phyloP scores from a whole-genome alignment of 2,888 invertebrate genomes.

The Drosophila histrio region DNA sequence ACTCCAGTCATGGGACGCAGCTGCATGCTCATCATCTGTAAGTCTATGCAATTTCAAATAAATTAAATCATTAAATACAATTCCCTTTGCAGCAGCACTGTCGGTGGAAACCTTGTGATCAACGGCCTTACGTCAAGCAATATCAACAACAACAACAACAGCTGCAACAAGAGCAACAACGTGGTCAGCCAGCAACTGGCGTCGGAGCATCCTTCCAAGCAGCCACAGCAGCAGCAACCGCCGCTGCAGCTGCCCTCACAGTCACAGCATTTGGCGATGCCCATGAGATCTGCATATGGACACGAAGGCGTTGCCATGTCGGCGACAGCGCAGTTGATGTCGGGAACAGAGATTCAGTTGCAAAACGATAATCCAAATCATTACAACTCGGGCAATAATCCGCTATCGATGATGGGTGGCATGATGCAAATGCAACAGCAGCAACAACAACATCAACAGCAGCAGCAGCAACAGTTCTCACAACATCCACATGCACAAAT shows the following conservation, averaged over 20 bases:
- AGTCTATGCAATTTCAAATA: conserved; percentile 19
- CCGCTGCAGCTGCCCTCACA: conserved; percentile 5
- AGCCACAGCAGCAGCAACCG: conserved; percentile 15
- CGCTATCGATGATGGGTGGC: conserved; percentile 80
- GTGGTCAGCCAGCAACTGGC: conserved; percentile 55
- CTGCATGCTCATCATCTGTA: conserved; percentile 64
- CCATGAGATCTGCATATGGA: conserved; percentile 37
- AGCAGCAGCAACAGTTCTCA: conserved; percentile 43
- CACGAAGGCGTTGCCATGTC: conserved; percentile 50
- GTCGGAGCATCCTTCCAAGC: conserved; percentile 41
- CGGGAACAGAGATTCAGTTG: conserved; percentile 57
- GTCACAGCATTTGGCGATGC: conserved; percentile 37
- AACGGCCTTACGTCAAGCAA: conserved; percentile 82
- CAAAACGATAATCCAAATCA: conserved; percentile 70
- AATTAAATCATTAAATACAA: not conserved
- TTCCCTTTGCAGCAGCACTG: conserved; percentile 44
- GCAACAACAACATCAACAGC: conserved; percentile 53
- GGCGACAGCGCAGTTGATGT: conserved; percentile 44
- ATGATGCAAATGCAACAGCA: conserved; percentile 79
- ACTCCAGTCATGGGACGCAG: conserved; percentile 53
- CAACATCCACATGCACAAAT: conserved; percentile 54
- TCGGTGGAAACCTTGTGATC: conserved; percentile 75
- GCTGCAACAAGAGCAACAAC: conserved; percentile 48
- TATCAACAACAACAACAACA: conserved; percentile 64
- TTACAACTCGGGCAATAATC: conserved; percentile 72